Base-by-base conservation (phyloP, 2,113 vertebrate genomes). In the Eulemur macaco region DNA sequence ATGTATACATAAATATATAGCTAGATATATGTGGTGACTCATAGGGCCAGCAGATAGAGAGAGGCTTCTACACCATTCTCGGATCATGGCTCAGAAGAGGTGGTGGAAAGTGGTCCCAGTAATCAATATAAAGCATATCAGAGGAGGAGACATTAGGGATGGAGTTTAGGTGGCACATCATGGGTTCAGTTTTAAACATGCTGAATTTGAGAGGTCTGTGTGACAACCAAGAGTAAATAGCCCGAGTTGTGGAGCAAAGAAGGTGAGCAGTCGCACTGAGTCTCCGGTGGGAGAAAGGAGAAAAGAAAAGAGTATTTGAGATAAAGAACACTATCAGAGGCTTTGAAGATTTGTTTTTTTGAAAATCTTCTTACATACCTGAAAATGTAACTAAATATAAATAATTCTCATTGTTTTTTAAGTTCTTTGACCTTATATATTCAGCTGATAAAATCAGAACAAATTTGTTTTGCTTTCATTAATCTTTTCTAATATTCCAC, bases 401-500 rank as follows among this genome's bases (percentile, higher is more conserved):
- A 42, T 69, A 77, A 83, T 73, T 5, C 15, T 47, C 50, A 12
- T 45, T 81, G 5, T 85, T 90, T 68, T 89, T 86, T 68, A 74
- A 58, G 23, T 25, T 45, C 23, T 87, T 87, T 76, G 17, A 76
- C 12, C 11, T 89, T 89, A 31, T 11, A 42, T 95, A 58, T 58
- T 89, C 27, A 93, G 8, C 23, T 50, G 71, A 95, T 81, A 91
- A 86, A 90, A 86, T n/a, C 1, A 50, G 68, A 52, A 78, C 23
- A 77, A 76, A 42, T 37, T 78, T 83, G 6, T 20, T 93, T 91
- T 81, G 73, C 76, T 93, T 90, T 69, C 20, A 80, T 73, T 63
- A 13, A 50, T 60, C 34, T 96, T 94, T 90, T 54, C n/a, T 83
- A 86, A 87, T 66, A 68, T 88, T 96, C 23, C 39, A 76, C 12